phyloP scores from a whole-genome alignment of 1,140 invertebrate species.

The Acyrthosiphon pisum region DNA sequence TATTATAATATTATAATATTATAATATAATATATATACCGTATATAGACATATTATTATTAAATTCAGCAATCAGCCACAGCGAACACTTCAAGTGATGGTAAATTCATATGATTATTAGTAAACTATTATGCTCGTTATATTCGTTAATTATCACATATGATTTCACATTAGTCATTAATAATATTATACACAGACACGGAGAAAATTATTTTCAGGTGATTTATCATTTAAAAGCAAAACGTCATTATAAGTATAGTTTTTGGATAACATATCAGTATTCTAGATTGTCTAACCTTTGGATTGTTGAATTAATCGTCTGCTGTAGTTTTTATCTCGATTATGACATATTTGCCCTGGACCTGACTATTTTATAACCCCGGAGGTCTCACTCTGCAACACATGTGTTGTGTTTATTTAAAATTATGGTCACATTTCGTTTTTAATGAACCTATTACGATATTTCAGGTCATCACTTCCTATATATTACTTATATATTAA shows the following conservation, averaged over 20 bases:
- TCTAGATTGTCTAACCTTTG: conserved; percentile 39
- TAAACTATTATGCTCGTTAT: conserved; percentile 2
- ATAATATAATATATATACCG: not conserved
- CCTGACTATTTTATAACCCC: conserved; percentile 32
- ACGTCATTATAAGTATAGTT: conserved; percentile 13
- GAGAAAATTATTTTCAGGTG: not conserved
- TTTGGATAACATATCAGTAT: conserved; percentile 43
- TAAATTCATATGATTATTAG: not conserved
- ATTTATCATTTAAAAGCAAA: conserved; percentile 16
- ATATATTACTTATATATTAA: not conserved
- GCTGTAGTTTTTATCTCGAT: conserved; percentile 10
- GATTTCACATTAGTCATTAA: not conserved
- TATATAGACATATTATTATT: not conserved
- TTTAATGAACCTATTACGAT: conserved; percentile 28
- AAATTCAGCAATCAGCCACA: not conserved
- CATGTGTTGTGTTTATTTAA: not conserved
- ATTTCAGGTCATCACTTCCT: conserved; percentile 36
- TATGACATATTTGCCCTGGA: conserved; percentile 51
- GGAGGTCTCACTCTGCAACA: not conserved
- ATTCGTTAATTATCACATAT: not conserved
- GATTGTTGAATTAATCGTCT: not conserved
- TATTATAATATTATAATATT: no score
- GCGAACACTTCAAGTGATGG: not conserved
- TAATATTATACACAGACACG: not conserved
- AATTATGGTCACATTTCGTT: conserved; percentile 39